These are phyloP conservation scores for Drosophila trichaetosa DNA, from an alignment of 2,888 invertebrate genomes.

Conservation along the genomic window DNA sequence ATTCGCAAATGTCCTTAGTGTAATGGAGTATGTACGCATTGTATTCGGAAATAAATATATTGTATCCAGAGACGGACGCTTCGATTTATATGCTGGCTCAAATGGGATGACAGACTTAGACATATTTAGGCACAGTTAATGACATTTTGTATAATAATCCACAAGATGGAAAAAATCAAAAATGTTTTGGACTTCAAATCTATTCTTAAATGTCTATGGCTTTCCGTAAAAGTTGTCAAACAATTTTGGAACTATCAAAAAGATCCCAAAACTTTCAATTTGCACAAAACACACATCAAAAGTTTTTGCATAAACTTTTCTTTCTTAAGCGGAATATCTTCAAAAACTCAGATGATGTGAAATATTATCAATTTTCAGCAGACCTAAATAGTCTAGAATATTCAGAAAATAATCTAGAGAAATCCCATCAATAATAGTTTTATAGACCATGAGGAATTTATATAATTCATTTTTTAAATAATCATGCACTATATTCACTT, in stretches of 20 bases:
- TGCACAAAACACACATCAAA: too few species aligned
- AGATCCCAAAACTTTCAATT: too few species aligned
- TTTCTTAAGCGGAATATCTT: background rate
- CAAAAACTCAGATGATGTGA: background rate
- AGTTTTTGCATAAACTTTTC: too few species aligned
- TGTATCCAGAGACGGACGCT: slow-evolving; percentile 16
- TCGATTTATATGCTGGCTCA: background rate
- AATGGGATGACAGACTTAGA: slow-evolving; percentile 23
- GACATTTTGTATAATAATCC: slow-evolving; percentile 1
- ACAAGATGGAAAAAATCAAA: background rate
- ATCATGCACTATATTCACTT: background rate
- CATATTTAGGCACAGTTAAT: background rate
- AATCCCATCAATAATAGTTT: background rate
- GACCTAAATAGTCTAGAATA: background rate
- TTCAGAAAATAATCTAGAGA: background rate
- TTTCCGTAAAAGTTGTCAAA: background rate
- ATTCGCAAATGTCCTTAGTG: slow-evolving; percentile 40
- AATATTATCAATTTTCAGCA: background rate
- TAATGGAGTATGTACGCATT: slow-evolving; percentile 55
- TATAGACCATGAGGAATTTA: background rate
- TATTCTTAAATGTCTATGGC: background rate
- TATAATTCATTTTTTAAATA: background rate
- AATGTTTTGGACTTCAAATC: background rate
- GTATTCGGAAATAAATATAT: slow-evolving; percentile 10
- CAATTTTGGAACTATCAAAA: too few species aligned